Base-by-base conservation (phyloP, 2,888 invertebrate genomes). In the Acrocyrtus sp. region DNA sequence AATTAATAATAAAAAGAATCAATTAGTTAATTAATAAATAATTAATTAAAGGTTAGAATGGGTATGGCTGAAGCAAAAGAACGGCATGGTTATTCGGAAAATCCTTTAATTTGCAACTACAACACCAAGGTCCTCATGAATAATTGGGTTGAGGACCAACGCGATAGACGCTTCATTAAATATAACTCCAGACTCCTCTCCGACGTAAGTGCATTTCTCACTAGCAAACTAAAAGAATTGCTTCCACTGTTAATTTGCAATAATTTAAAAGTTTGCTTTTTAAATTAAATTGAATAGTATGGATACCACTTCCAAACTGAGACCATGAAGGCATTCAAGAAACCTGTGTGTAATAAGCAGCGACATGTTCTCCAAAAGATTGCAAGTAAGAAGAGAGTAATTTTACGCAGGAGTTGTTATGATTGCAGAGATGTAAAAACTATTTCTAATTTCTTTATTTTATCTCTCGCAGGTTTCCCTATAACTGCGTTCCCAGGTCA, bases 111-210 rank as follows among this genome's bases (percentile, higher is more conserved):
- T n/a, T 41, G 69, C 10, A 21, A 43, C 0, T 72, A 77, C 54
- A 66, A 70, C 8, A 66, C 65, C 15, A 43, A 70, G 3, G 78
- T 80, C 12, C 43, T 75, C 22, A 12, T 76, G 10, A 66, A 76
- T 47, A 80, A 80, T 47, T 79, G 79, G 79, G 76, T 79, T 1
- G 79, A 79, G 34, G 74, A 78, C n/a, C 27, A 68, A 6, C 27
- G 78, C 2, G 79, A 79, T 54, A 62, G 69, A n/a, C 51, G 61
- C 3, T 73, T 65, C 22, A 69, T 78, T n/a, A 75, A 75, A 48
- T 74, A 74, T n/a, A 56, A 65, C 10, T 39, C 57, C 5, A 45
- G 73, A 3, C 58, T 58, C 1, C 53, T 76, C 15, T 79, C 78
- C 6, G 60, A 75, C 58, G 78, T 78, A 54, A 29, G 57, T 3